A percentile compares a stretch with the other conserved stretches of the same genome.
phyloP scores from a whole-genome alignment of 2,797 vertebrate genomes.

The Gambelia wislizenii region DNA sequence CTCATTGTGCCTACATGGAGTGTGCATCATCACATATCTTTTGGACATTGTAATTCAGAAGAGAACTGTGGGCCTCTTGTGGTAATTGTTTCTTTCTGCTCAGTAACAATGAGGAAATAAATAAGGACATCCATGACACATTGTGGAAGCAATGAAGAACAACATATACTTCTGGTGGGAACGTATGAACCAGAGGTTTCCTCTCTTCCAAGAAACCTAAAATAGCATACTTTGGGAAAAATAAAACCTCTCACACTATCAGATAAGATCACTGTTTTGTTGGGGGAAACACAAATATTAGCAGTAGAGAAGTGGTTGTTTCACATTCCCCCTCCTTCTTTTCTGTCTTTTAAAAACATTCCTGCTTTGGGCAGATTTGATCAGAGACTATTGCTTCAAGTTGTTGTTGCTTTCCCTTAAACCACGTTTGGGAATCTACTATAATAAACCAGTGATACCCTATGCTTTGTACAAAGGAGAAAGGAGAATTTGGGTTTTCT shows the following conservation, averaged over 20 bases:
- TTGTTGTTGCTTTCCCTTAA: not conserved
- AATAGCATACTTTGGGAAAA: not conserved
- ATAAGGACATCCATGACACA: rapidly evolving
- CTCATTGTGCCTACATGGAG: not conserved
- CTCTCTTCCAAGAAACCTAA: not conserved
- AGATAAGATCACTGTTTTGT: not conserved
- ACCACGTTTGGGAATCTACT: not conserved
- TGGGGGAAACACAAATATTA: not conserved
- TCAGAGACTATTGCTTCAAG: not conserved
- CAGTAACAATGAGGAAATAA: rapidly evolving
- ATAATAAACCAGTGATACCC: not conserved
- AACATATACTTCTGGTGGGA: not conserved
- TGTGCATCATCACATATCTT: not conserved
- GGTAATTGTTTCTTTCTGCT: not conserved
- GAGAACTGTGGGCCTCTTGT: not conserved
- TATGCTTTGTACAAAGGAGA: not conserved
- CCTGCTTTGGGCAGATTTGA: too few species aligned
- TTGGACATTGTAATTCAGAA: rapidly evolving
- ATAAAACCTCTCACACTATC: not conserved
- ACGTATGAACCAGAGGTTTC: not conserved
- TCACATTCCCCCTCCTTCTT: not conserved
- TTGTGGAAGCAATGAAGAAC: not conserved
- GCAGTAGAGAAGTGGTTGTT: not conserved
- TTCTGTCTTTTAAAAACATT: not conserved
- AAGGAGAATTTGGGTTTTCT: not conserved